Percentiles rank a stretch among this genome's conserved stretches.
phyloP scores from a whole-genome alignment of 2,888 invertebrate genomes.

The Drosophila rellima region DNA sequence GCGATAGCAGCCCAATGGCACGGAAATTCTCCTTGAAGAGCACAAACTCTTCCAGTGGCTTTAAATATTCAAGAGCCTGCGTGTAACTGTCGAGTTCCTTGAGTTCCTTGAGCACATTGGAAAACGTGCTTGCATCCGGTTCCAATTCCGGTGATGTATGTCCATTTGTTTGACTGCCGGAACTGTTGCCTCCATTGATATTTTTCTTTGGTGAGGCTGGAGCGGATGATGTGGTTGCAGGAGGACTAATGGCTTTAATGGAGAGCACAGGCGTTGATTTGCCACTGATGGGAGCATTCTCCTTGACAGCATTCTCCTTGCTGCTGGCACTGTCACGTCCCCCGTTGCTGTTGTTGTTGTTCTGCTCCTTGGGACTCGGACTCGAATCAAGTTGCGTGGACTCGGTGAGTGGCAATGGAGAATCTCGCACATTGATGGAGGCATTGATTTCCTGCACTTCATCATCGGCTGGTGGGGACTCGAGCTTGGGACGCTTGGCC shows the following conservation, averaged over 20 bases:
- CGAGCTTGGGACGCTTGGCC: conserved; percentile 67
- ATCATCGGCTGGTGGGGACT: conserved; percentile 65
- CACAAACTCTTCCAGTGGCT: conserved; percentile 84
- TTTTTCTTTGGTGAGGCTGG: conserved; percentile 67
- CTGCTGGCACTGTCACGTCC: conserved; percentile 72
- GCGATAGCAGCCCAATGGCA: conserved; percentile 83
- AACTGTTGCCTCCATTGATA: conserved; percentile 32
- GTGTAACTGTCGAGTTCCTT: conserved; percentile 79
- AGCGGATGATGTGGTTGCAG: conserved; percentile 37
- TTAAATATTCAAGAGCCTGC: conserved; percentile 82
- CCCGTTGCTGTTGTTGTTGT: conserved; percentile 52
- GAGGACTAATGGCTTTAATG: conserved; percentile 45
- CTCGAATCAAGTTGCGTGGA: conserved; percentile 36
- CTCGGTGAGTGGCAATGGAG: conserved; percentile 48
- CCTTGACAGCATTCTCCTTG: conserved; percentile 67
- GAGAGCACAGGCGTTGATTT: conserved; percentile 58
- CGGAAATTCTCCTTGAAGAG: conserved; percentile 84
- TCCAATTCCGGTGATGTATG: conserved; percentile 53
- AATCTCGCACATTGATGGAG: conserved; percentile 25
- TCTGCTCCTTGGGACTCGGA: conserved; percentile 63
- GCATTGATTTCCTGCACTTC: conserved; percentile 69
- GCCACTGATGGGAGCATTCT: conserved; percentile 57
- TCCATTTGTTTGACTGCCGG: conserved; percentile 63
- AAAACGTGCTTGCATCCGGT: conserved; percentile 28
- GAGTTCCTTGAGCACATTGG: conserved; percentile 64